Evolutionary conservation across 2,888 invertebrate genomes (phyloP).

Genomic region (Ceratothoa steindachneri): DNA sequence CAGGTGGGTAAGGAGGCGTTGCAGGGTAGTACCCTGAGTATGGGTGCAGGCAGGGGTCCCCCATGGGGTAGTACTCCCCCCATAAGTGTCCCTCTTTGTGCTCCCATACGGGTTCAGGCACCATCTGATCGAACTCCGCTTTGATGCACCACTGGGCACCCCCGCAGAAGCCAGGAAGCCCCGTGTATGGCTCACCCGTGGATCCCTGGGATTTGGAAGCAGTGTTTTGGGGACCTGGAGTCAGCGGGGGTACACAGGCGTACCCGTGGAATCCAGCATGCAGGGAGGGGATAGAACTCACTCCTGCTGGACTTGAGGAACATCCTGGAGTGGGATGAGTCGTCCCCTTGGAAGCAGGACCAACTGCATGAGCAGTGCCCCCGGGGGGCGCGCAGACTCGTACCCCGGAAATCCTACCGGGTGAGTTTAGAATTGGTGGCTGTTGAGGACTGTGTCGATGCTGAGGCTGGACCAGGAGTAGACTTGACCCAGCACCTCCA

Average conservation of each 20-base stretch:
- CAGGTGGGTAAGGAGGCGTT: conserved; percentile 26
- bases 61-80: conserved; percentile 19
- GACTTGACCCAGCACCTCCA: not conserved
- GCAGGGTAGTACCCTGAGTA: conserved; percentile 25
- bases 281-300: not conserved
- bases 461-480: not conserved
- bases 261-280: not conserved
- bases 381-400: not conserved
- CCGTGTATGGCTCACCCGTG: not conserved
- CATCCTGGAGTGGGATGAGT: not conserved
- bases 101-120: conserved; percentile 22
- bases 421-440: not conserved
- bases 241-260: not conserved
- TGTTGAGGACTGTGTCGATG: not conserved
- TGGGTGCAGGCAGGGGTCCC: not conserved
- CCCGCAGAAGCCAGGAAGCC: not conserved
- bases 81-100: conserved; percentile 19
- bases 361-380: not conserved
- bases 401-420: not conserved
- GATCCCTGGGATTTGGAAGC: not conserved
- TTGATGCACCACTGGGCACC: conserved; percentile 19
- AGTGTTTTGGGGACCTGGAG: not conserved
- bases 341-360: not conserved
- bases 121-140: conserved; percentile 22
- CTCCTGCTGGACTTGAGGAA: not conserved